Base-by-base conservation (phyloP, 2,888 invertebrate species). In the Agrotis segetum region DNA sequence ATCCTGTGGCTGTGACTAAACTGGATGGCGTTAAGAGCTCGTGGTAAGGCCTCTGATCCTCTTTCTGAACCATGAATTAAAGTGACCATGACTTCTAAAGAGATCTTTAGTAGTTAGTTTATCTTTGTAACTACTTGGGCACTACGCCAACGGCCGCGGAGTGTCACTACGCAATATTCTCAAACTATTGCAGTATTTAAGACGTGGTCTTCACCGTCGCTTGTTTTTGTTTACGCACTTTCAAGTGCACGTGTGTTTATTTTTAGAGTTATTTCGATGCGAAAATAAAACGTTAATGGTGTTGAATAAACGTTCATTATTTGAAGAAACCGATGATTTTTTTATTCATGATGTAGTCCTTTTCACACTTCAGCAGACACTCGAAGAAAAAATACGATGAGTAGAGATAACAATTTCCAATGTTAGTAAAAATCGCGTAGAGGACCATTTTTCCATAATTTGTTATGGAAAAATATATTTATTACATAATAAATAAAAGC, bases 121-220 rank as follows among this genome's bases (percentile, higher is more conserved):
- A n/a, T 50, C 46, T 52, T n/a, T 3, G 40, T 34, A 34, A 24
- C 24, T 72, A 40, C 1, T 53, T 56, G 55, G 81, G 76, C 81
- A 76, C 19, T 49, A 24, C 59, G 72, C 79, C 79, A 79, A 74
- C 13, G 46, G 11, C 19, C 59, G n/a, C n/a, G n/a, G n/a, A n/a
- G n/a, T 60, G 67, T 65, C 62, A 44, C 50, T 52, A 65, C 58
- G 67, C 65, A 67, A 79, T 53, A 61, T 52, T 13, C 11, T 19
- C 17, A 24, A 52, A 55, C 55, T 71, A 76, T 80, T 76, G 56
- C 78, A 76, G 40, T 53, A 50, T 60, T 60, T 50, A 9, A 9
- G 66, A 21, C 55, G 50, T 62, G 3, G 9, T 53, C 58, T 52
- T 13, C 16, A 17, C 29, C 17, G 44, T 55, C 47, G 21, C 49